A percentile compares a stretch with the other conserved stretches of the same genome.
These are phyloP conservation scores for Sandelia bainsii DNA, from an alignment of 2,797 vertebrate genomes.

Conservation along the genomic window DNA sequence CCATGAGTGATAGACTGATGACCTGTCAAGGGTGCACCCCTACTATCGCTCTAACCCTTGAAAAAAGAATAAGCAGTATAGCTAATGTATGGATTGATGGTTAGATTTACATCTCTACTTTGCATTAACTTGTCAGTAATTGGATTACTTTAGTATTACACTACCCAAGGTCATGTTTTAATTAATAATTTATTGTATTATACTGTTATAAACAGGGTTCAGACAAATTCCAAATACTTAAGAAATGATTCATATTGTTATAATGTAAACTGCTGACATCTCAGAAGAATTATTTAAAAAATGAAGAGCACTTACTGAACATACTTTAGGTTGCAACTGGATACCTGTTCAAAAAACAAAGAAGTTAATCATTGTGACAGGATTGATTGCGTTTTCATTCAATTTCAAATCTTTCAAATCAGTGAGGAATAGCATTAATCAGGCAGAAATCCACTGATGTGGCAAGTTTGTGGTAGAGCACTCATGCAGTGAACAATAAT, in stretches of 20 bases:
- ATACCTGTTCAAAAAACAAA: conserved; percentile 52
- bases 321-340: rapidly evolving
- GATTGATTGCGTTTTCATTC: background rate
- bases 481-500: background rate
- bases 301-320: conserved; percentile 46
- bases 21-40: too few species aligned
- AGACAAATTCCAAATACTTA: background rate
- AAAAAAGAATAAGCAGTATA: too few species aligned
- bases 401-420: background rate
- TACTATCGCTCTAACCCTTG: too few species aligned
- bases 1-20: too few species aligned
- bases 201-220: background rate
- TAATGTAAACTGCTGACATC: background rate
- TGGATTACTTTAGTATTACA: too few species aligned
- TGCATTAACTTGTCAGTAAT: too few species aligned
- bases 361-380: background rate
- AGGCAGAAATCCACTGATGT: background rate
- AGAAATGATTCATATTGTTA: background rate
- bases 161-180: background rate
- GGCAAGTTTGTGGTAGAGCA: background rate
- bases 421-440: background rate
- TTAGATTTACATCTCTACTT: too few species aligned
- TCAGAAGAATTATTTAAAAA: background rate
- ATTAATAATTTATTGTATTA: background rate
- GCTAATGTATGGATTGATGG: too few species aligned